Conservation (phyloP, 2,797 vertebrate genomes). For the Mionectes olivaceus region DNA sequence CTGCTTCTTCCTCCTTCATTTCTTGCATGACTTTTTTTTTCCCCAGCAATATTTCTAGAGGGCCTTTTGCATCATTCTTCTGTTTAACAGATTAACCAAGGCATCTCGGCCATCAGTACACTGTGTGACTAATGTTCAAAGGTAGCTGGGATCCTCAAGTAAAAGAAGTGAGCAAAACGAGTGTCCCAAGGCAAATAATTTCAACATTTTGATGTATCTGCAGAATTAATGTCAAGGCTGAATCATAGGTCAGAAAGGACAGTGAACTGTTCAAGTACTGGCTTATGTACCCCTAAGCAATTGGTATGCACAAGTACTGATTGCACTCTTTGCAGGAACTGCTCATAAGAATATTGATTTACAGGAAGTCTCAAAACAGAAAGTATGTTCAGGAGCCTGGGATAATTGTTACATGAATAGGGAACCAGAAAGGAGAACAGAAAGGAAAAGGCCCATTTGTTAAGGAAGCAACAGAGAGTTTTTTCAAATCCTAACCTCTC, state of each 20-base stretch:
- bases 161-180: not conserved
- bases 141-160: not conserved
- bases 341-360: not conserved
- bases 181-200: not conserved
- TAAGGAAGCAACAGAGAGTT: conserved; percentile 53
- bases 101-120: not conserved
- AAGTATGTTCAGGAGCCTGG: conserved; percentile 26
- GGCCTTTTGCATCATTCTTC: not conserved
- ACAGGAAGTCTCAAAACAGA: conserved; percentile 34
- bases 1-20: not conserved
- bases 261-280: not conserved
- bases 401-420: conserved; percentile 39
- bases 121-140: not conserved
- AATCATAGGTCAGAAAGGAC: not conserved
- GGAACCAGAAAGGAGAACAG: conserved; percentile 73
- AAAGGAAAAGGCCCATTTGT: conserved; percentile 59
- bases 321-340: not conserved
- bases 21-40: not conserved
- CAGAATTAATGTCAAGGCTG: not conserved
- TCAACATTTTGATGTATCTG: not conserved
- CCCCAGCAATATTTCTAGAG: not conserved
- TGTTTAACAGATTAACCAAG: not conserved
- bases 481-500: conserved; percentile 11
- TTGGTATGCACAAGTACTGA: accelerated
- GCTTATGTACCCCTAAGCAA: not conserved